A percentile compares a stretch with the other conserved stretches of the same genome.
These are phyloP conservation scores for Rousettus madagascariensis DNA, from an alignment of 2,797 vertebrate species.

Conservation along the genomic window DNA sequence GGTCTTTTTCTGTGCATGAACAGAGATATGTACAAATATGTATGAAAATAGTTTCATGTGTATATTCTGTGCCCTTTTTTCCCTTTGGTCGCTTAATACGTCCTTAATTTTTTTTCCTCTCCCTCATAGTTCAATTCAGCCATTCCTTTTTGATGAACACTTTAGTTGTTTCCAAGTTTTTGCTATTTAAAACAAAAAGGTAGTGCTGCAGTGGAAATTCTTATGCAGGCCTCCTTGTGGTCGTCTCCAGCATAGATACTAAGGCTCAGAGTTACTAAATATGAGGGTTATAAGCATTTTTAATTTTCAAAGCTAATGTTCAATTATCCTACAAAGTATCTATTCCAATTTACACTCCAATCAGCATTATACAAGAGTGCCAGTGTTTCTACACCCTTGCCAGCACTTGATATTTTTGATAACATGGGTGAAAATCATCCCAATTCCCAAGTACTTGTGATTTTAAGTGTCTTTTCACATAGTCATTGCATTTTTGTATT, in stretches of 20 bases:
- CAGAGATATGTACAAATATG: not conserved
- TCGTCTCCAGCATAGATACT: not conserved
- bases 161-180: constrained; percentile 21
- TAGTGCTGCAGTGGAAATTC: constrained; percentile 13
- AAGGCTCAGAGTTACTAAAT: constrained; percentile 10
- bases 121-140: not conserved
- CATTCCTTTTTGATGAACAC: not conserved
- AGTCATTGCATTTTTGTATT: not conserved
- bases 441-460: not conserved
- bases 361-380: not conserved
- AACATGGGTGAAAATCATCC: not conserved
- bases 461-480: constrained; percentile 27
- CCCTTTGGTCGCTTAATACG: not conserved
- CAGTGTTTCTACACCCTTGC: not conserved
- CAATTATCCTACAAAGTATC: not conserved
- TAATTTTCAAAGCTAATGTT: not conserved
- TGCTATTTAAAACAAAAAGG: constrained; percentile 10
- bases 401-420: constrained; percentile 27
- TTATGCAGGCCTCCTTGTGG: not conserved
- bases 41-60: not conserved
- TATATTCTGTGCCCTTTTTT: not conserved
- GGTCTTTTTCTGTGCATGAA: not conserved
- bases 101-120: constrained; percentile 27
- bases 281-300: not conserved
- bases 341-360: not conserved